Conservation (phyloP, 2,113 vertebrate species). For the Cervus canadensis region DNA sequence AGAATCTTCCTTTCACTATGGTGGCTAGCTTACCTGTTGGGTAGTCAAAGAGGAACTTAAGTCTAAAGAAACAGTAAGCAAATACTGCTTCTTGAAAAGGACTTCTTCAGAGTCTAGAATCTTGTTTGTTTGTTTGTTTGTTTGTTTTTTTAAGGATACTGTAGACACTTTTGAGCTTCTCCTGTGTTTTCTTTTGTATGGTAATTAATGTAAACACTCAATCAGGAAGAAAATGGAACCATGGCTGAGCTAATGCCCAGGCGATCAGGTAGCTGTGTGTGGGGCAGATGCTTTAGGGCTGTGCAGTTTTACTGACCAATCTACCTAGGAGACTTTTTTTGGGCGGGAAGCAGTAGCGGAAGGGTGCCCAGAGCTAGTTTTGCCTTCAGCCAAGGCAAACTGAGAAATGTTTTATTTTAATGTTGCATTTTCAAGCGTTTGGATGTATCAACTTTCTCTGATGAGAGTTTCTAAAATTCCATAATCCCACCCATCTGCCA, state of each 20-base stretch:
- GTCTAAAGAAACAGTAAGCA: background rate
- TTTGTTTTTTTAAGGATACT: background rate
- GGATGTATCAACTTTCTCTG: background rate
- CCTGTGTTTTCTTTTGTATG: background rate
- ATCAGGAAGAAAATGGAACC: background rate
- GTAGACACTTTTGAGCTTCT: background rate
- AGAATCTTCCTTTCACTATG: background rate
- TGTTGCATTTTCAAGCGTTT: background rate
- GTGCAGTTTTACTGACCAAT: background rate
- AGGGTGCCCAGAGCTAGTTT: background rate
- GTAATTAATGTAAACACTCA: background rate
- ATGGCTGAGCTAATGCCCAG: background rate
- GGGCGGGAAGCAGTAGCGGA: background rate
- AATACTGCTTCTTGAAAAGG: background rate
- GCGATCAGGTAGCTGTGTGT: background rate
- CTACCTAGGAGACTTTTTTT: background rate
- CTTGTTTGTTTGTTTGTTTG: background rate
- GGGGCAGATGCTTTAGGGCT: background rate
- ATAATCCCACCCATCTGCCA: background rate
- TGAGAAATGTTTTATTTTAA: background rate
- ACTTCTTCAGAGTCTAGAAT: background rate
- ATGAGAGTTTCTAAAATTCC: background rate
- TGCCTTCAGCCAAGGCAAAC: slow-evolving; percentile 34
- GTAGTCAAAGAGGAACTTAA: background rate
- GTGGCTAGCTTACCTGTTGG: background rate